Evolutionary conservation across 1,140 invertebrate genomes (phyloP).

Genomic region (Ceratitis capitata): DNA sequence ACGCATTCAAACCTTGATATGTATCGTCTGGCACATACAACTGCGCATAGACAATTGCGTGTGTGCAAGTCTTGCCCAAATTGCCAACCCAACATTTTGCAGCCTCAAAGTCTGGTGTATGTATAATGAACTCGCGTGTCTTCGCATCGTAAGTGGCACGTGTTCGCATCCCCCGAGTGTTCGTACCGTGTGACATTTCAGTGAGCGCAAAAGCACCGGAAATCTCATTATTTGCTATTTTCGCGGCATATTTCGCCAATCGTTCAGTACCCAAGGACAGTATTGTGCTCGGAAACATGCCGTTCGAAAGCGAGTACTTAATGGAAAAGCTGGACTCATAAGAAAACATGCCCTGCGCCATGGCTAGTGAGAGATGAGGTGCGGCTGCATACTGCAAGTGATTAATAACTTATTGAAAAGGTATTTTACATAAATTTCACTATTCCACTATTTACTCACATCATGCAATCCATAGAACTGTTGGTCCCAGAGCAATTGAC

Average conservation of each 20-base stretch:
- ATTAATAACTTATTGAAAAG: conserved; percentile 48
- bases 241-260: conserved; percentile 71
- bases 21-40: conserved; percentile 78
- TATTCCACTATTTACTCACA: conserved; percentile 56
- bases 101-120: conserved; percentile 86
- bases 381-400: conserved; percentile 64
- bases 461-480: conserved; percentile 72
- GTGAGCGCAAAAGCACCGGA: conserved; percentile 85
- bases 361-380: conserved; percentile 66
- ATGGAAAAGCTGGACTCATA: conserved; percentile 76
- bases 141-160: conserved; percentile 81
- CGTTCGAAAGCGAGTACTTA: conserved; percentile 72
- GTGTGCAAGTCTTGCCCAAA: conserved; percentile 82
- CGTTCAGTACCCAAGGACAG: conserved; percentile 70
- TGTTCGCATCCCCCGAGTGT: conserved; percentile 84
- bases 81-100: conserved; percentile 82
- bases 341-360: conserved; percentile 71
- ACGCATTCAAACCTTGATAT: conserved; percentile 83
- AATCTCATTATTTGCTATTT: conserved; percentile 69
- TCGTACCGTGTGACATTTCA: conserved; percentile 88
- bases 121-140: conserved; percentile 80
- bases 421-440: neutral
- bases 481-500: conserved; percentile 73
- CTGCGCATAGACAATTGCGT: conserved; percentile 87
- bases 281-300: conserved; percentile 70